Evolutionary conservation across 2,888 invertebrate species (phyloP), one percentile per base, ranked within the genome.

Genomic region (Sphecodes monilicornis): DNA sequence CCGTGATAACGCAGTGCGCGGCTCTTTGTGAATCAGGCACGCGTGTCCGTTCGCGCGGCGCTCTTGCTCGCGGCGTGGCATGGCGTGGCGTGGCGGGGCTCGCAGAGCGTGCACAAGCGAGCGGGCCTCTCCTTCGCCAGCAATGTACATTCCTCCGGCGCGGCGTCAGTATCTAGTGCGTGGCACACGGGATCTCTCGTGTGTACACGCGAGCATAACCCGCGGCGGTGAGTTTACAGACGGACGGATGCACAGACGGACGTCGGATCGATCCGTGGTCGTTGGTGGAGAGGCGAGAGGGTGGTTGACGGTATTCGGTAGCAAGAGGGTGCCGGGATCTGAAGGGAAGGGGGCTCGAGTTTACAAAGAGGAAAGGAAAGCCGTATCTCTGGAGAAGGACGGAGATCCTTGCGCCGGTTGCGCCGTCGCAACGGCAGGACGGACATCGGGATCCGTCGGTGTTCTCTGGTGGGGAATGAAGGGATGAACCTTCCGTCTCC

Each of bases 351-450:
- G 10, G 75, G 32, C 16, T 41, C 11, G 10, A 72, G 43, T 50
- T 54, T 26, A 36, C 22, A 73, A 36, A 71, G 74, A 72, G 82
- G 75, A 80, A 78, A 76, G 81, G 79, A 86, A 46, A 75, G 78
- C 74, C 60, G 68, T 57, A 39, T 64, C 68, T 74, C 39, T 77
- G 86, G 82, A 86, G 86, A 81, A 88, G 88, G 90, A 89, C 80
- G 78, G 86, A 84, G 80, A 85, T 90, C 84, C 89, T 86, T 88
- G 83, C 73, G 57, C 68, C 73, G 75, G 86, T 66, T 90, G 90
- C 90, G 90, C 90, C 90, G 90, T 90, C 90, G 90, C 90, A 88
- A 81, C 86, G 60, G 82, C 88, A 86, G 86, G 89, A 86, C 81
- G 78, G 85, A 85, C 86, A 85, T 80, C 86, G 87, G 80, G 76